Base-by-base conservation (phyloP, 2,797 vertebrate species). In the Streptopelia turtur region DNA sequence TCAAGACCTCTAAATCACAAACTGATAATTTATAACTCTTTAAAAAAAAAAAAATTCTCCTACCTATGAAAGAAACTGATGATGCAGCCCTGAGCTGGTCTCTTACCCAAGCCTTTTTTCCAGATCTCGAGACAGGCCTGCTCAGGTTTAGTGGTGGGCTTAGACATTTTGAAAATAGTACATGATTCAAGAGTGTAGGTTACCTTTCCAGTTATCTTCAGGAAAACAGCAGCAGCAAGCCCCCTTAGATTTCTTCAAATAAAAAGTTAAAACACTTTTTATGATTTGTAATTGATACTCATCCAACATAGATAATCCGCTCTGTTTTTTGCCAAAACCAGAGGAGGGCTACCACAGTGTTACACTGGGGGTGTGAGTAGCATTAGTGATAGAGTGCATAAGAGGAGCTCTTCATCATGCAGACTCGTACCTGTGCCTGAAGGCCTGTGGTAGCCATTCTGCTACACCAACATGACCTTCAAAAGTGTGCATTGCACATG, bases 381-480 rank as follows among this genome's bases (percentile, higher is more conserved):
- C 35, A 4, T 31, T 16, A 37, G 49, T 4, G 18, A 37, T 25
- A 16, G 20, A 30, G n/a, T 0, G 0, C 69, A 9, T 41, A 10
- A 12, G 63, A 53, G 56, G 52, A 31, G 21, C 47, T 76, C 37
- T 64, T 63, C 31, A 4, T 30, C 0, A 2, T 41, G 49, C 49
- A 11, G 53, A 10, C 71, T 13, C n/a, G 27, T 57, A 57, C 33
- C 47, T 70, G 11, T 53, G 39, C 11, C 2, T 13, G 35, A 47
- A 74, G 39, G 33, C 50, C 50, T 16, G 11, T 10, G 43, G 60
- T n/a, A 6, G 24, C 37, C 16, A 1, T 50, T 64, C 43, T 63
- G 22, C 59, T 66, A 12, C 52, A 41, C 8, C 39, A 41, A 4
- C 10, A 2, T 15, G 22, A 31, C 41, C 56, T 56, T 69, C 41